Evolutionary conservation across 2,113 vertebrate species (phyloP).

Genomic region (Abramis brama): DNA sequence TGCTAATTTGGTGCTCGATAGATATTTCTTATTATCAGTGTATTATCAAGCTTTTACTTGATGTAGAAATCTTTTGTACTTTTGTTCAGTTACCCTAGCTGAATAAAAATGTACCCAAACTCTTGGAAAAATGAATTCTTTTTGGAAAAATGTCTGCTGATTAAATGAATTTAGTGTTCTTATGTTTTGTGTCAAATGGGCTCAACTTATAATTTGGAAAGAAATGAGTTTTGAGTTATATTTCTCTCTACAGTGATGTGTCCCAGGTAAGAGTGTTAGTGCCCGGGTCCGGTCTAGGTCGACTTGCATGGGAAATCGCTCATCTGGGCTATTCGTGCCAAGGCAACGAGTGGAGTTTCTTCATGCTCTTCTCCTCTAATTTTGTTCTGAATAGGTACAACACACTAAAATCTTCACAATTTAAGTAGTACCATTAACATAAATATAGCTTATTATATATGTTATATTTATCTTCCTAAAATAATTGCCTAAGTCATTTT

Average conservation of each 20-base stretch:
- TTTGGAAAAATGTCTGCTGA: no score
- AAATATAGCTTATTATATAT: not conserved
- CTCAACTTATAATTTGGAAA: no score
- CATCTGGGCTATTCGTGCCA: constrained; percentile 94
- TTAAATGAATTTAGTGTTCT: no score
- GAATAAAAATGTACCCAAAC: no score
- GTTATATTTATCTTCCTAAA: no score
- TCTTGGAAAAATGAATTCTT: no score
- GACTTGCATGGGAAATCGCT: constrained; percentile 97
- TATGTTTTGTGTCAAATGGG: no score
- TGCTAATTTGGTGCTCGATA: not conserved
- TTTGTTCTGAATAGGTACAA: constrained; percentile 98
- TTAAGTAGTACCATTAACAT: not conserved
- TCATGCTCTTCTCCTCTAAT: constrained; percentile 99
- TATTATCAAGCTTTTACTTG: no score
- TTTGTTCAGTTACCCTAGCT: no score
- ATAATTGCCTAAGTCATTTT: no score
- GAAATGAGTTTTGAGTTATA: not conserved
- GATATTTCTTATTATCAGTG: not conserved
- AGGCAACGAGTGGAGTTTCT: constrained; percentile 99
- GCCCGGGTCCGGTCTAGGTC: constrained; percentile 96
- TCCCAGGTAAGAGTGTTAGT: constrained; percentile 94
- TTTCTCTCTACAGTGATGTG: constrained; percentile 85
- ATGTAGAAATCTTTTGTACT: no score
- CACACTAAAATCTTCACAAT: not conserved